A percentile compares a stretch with the other conserved stretches of the same genome.
These are phyloP conservation scores for Olivierus martensii DNA, from an alignment of 1,140 invertebrate genomes.

Conservation along the genomic window DNA sequence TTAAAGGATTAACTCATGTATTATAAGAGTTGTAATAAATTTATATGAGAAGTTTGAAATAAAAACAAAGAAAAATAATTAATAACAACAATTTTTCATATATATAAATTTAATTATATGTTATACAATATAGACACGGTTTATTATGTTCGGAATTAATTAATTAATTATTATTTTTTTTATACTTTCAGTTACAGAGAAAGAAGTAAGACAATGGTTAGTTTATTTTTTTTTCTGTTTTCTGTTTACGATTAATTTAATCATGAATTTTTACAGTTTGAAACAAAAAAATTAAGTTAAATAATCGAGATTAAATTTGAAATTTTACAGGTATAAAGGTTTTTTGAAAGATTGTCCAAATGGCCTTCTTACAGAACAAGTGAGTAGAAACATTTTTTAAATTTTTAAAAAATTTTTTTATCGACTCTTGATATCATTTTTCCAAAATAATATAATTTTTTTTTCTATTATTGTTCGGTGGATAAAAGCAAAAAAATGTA, in stretches of 20 bases:
- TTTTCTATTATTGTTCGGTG: too few relatives aligned
- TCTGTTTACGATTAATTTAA: too few relatives aligned
- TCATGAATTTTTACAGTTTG: too few relatives aligned
- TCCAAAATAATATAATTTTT: too few relatives aligned
- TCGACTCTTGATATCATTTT: too few relatives aligned
- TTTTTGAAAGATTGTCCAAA: constrained; percentile 88
- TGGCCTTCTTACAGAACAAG: constrained; percentile 79
- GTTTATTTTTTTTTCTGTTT: constrained; percentile 1
- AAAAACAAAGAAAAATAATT: not conserved
- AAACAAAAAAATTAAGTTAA: not conserved
- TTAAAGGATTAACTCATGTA: too few relatives aligned
- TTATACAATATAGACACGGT: too few relatives aligned
- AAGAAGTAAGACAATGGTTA: constrained; percentile 21
- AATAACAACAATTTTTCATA: not conserved
- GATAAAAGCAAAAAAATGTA: too few relatives aligned
- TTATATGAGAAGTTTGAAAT: not conserved
- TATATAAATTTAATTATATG: not conserved
- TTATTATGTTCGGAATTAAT: too few relatives aligned
- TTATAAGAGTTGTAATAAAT: too few relatives aligned
- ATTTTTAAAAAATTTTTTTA: too few relatives aligned
- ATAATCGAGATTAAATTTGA: not conserved
- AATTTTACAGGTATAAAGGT: constrained; percentile 68
- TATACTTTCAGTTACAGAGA: constrained; percentile 17
- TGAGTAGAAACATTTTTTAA: constrained; percentile 40
- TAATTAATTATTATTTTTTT: constrained; percentile 4